Base-by-base conservation (phyloP, 2,888 invertebrate species). In the Pristionchus arcanus region DNA sequence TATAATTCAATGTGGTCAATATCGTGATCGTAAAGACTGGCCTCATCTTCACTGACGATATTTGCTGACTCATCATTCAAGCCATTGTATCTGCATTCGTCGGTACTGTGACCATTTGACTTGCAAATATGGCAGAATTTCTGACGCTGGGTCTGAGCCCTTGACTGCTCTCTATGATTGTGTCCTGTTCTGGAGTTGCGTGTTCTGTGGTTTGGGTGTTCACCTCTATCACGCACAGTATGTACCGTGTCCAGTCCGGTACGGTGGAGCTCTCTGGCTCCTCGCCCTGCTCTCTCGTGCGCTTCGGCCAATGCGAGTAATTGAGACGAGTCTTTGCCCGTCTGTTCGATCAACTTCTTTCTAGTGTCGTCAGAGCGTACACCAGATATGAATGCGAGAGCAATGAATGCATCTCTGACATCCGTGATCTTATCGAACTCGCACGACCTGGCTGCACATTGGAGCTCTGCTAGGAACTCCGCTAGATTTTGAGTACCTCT, bases 301-400 rank as follows among this genome's bases (percentile, higher is more conserved):
- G 71, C 74, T 28, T 66, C 55, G 25, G 88, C 77, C 34, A 74
- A n/a, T 42, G 28, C 88, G 55, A 74, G 74, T 31, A 77, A 31
- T 21, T 74, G 31, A 37, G 71, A n/a, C n/a, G 77, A 49, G 31
- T 68, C 37, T 34, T 74, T n/a, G n/a, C n/a, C n/a, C n/a, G n/a
- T n/a, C n/a, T n/a, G n/a, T n/a, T n/a, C n/a, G n/a, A n/a, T n/a
- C n/a, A n/a, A n/a, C n/a, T n/a, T n/a, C n/a, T n/a, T n/a, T n/a
- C n/a, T n/a, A n/a, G n/a, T n/a, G n/a, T n/a, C n/a, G n/a, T n/a
- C n/a, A n/a, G n/a, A n/a, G n/a, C n/a, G n/a, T n/a, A n/a, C n/a
- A n/a, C n/a, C n/a, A n/a, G n/a, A n/a, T n/a, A n/a, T n/a, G n/a
- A n/a, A n/a, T n/a, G n/a, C n/a, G n/a, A n/a, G n/a, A n/a, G n/a